Conservation (phyloP, 1,140 invertebrate genomes). For the Hypothenemus hampei region DNA sequence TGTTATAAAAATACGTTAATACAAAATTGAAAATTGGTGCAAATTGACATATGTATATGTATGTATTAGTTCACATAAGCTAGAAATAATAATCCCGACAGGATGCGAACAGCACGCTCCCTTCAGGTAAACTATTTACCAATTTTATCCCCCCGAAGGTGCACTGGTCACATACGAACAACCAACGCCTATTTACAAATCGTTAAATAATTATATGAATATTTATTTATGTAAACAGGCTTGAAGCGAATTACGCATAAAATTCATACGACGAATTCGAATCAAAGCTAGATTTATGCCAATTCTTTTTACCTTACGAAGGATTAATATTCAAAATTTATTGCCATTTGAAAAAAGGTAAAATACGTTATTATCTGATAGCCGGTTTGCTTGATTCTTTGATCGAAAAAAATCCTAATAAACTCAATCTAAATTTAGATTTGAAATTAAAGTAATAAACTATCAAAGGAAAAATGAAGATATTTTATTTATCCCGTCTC, state of each 20-base stretch:
- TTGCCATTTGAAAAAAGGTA: too few relatives aligned
- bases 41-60: neutral
- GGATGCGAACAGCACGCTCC: constrained; percentile 21
- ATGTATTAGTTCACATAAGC: neutral
- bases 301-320: too few relatives aligned
- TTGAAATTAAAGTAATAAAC: too few relatives aligned
- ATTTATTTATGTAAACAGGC: constrained; percentile 26
- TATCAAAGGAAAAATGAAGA: too few relatives aligned
- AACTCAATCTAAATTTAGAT: too few relatives aligned
- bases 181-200: constrained; percentile 22
- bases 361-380: too few relatives aligned
- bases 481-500: too few relatives aligned
- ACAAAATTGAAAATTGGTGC: neutral
- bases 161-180: constrained; percentile 12
- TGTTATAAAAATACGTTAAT: too few relatives aligned
- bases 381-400: too few relatives aligned
- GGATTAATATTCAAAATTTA: too few relatives aligned
- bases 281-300: too few relatives aligned
- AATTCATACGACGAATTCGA: constrained; percentile 5
- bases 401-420: too few relatives aligned
- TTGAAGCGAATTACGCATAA: constrained; percentile 5
- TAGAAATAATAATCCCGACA: constrained; percentile 11
- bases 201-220: constrained; percentile 20
- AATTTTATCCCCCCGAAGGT: constrained; percentile 20
- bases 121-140: constrained; percentile 19